These are phyloP conservation scores for Sialia sialis DNA, from an alignment of 2,113 vertebrate genomes.

Conservation along the genomic window DNA sequence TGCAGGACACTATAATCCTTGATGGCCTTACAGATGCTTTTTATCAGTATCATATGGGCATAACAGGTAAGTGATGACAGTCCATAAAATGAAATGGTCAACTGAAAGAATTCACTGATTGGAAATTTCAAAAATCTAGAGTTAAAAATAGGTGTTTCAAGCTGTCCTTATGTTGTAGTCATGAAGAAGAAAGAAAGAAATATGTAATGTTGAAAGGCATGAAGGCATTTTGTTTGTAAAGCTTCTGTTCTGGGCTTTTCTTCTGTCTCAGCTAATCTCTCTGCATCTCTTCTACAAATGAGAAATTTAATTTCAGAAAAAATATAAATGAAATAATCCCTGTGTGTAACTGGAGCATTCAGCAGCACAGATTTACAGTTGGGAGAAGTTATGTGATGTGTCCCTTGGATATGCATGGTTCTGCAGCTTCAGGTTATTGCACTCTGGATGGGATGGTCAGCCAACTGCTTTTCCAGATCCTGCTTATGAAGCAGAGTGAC, in stretches of 20 bases:
- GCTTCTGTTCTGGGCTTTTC: background rate
- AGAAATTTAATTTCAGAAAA: background rate
- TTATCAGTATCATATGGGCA: constrained; percentile 91
- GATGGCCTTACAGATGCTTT: constrained; percentile 94
- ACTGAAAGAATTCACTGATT: background rate
- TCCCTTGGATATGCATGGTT: background rate
- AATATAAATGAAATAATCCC: background rate
- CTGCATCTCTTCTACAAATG: background rate
- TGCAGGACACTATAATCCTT: constrained; percentile 83
- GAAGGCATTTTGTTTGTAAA: background rate
- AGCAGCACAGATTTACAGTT: background rate
- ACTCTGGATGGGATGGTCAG: background rate
- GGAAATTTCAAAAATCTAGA: background rate
- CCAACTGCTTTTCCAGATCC: background rate
- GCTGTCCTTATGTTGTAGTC: background rate
- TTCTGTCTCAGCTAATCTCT: background rate
- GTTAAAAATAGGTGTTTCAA: background rate
- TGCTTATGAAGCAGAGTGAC: background rate
- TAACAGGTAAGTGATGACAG: constrained; percentile 80
- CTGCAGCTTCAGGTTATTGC: background rate
- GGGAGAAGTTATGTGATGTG: rapidly evolving
- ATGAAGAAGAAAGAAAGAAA: background rate
- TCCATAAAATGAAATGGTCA: background rate
- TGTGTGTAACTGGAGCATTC: background rate
- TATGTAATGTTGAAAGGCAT: background rate